Evolutionary conservation across 2,888 invertebrate species (phyloP).

Genomic region (Ochropleura leucogaster): DNA sequence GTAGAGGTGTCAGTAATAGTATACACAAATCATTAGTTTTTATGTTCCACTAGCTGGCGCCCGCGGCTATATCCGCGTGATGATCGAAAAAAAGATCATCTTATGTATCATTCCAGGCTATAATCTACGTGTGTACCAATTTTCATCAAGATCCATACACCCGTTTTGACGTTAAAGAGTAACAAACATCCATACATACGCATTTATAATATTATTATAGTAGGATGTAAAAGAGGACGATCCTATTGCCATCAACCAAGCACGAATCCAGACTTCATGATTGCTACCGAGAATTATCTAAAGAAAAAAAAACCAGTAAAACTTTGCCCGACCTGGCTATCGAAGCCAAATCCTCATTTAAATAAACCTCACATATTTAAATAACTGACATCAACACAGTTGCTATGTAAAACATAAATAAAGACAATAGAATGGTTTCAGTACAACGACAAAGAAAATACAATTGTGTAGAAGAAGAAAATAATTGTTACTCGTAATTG

Average conservation of each 20-base stretch:
- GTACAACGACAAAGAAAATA: slow-evolving; percentile 40
- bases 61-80: too few relatives aligned
- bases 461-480: slow-evolving; percentile 29
- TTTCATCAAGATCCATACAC: too few relatives aligned
- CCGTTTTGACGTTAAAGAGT: too few relatives aligned
- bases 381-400: slow-evolving; percentile 9
- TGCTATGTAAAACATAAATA: slow-evolving; percentile 23
- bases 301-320: background rate
- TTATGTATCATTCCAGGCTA: too few relatives aligned
- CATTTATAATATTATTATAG: too few relatives aligned
- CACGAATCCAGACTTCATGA: background rate
- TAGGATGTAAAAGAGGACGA: background rate
- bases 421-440: slow-evolving; percentile 33
- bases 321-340: background rate
- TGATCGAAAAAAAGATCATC: too few relatives aligned
- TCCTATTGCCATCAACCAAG: background rate
- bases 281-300: background rate
- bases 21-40: background rate
- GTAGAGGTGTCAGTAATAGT: background rate
- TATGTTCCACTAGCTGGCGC: too few relatives aligned
- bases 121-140: too few relatives aligned
- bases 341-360: background rate
- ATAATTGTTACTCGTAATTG: slow-evolving; percentile 54
- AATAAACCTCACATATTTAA: slow-evolving; percentile 1
- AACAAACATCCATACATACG: too few relatives aligned